These are phyloP conservation scores for Meiosimyza platycephala DNA, from an alignment of 2,888 invertebrate genomes.

Conservation along the genomic window DNA sequence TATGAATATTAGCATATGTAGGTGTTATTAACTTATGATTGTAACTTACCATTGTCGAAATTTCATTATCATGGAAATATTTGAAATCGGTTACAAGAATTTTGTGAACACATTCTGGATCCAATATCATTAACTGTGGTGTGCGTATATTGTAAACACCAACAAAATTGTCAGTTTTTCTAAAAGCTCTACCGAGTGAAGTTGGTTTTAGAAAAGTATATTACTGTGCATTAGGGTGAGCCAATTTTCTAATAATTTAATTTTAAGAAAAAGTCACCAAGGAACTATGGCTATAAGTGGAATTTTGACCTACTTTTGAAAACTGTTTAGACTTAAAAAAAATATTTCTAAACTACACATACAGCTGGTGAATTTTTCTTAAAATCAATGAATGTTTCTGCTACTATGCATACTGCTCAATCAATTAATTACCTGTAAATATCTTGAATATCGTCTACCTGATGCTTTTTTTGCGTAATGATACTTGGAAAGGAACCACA, in stretches of 20 bases:
- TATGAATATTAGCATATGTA: too few relatives aligned
- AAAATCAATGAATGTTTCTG: too few relatives aligned
- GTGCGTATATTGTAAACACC: conserved; percentile 63
- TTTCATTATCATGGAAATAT: conserved; percentile 62
- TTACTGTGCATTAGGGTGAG: too few relatives aligned
- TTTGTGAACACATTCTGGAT: conserved; percentile 60
- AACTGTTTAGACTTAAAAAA: too few relatives aligned
- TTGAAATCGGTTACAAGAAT: conserved; percentile 66
- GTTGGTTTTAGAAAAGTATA: not conserved
- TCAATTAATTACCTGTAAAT: conserved; percentile 35
- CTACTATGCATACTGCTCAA: too few relatives aligned
- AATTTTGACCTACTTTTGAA: too few relatives aligned
- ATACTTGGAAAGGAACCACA: conserved; percentile 41
- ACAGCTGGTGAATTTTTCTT: too few relatives aligned
- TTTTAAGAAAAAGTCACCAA: too few relatives aligned
- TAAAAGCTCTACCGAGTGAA: conserved; percentile 47
- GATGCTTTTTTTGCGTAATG: conserved; percentile 40
- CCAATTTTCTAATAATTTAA: too few relatives aligned
- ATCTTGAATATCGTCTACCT: conserved; percentile 43
- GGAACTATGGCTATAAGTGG: too few relatives aligned
- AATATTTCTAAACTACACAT: too few relatives aligned
- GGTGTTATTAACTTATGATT: too few relatives aligned
- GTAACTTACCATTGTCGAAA: conserved; percentile 50
- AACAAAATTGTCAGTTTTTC: conserved; percentile 56
- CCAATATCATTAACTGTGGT: conserved; percentile 63